Percentiles rank a stretch among this genome's conserved stretches.
These are phyloP conservation scores for Pantala flavescens DNA, from an alignment of 1,140 invertebrate species.

Conservation along the genomic window DNA sequence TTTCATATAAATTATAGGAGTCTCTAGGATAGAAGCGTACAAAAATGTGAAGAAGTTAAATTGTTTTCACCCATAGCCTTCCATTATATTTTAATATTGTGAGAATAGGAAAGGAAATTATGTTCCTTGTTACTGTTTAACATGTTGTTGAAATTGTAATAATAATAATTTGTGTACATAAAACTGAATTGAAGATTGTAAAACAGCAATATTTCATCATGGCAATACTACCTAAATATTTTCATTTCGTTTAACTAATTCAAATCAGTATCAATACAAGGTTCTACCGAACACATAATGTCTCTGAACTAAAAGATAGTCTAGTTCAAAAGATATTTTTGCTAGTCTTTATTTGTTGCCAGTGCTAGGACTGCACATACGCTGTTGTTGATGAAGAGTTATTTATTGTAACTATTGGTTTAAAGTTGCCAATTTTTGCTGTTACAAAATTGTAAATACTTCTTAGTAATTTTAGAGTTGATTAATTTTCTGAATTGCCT, in stretches of 20 bases:
- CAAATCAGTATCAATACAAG: neutral
- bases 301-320: neutral
- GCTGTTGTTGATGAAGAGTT: neutral
- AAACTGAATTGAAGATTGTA: neutral
- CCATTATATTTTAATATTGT: no score
- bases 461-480: neutral
- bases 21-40: no score
- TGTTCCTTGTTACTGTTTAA: neutral
- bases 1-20: no score
- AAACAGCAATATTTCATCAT: neutral
- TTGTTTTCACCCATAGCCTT: no score
- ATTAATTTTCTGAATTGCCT: neutral
- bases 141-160: neutral
- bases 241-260: neutral
- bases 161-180: neutral
- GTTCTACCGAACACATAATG: neutral
- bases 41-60: no score
- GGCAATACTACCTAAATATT: neutral
- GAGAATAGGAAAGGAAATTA: neutral
- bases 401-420: neutral
- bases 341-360: slow-evolving; percentile 9
- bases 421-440: neutral
- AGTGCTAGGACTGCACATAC: neutral
- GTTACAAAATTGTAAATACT: neutral
- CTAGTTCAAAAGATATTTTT: neutral